Conservation (phyloP, 1,140 invertebrate species). For the Formica selysi region DNA sequence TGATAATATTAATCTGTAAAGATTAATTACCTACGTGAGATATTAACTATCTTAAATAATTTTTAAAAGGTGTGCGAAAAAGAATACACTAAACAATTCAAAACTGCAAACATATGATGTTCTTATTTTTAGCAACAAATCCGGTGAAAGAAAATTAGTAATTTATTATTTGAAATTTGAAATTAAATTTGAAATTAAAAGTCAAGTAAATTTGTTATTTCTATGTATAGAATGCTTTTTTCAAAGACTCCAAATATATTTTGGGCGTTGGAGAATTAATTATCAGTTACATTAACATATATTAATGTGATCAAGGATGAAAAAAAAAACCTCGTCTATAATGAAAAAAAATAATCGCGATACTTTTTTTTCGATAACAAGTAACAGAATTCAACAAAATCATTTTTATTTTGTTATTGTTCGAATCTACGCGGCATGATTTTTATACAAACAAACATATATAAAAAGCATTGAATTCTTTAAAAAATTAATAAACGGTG, state of each 20-base stretch:
- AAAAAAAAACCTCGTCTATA: no score
- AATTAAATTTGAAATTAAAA: background rate
- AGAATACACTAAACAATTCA: background rate
- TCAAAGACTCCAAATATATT: background rate
- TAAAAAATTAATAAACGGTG: no score
- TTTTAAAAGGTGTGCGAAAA: no score
- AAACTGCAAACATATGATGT: background rate
- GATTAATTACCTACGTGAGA: background rate
- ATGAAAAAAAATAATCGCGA: no score
- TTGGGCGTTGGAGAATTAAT: background rate
- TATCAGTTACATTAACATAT: background rate
- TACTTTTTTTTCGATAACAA: no score
- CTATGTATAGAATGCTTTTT: background rate
- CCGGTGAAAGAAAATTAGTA: background rate
- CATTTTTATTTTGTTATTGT: no score
- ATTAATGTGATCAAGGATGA: no score
- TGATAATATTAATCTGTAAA: background rate
- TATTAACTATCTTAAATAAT: background rate
- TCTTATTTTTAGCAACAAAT: background rate
- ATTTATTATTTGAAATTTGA: constrained; percentile 7
- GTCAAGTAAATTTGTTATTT: background rate
- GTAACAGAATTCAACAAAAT: no score
- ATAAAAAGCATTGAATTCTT: no score
- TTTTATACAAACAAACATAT: no score
- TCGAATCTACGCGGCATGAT: no score